Evolutionary conservation across 2,888 invertebrate genomes (phyloP), one percentile per base, ranked within the genome.

Genomic region (Plebejus anna): DNA sequence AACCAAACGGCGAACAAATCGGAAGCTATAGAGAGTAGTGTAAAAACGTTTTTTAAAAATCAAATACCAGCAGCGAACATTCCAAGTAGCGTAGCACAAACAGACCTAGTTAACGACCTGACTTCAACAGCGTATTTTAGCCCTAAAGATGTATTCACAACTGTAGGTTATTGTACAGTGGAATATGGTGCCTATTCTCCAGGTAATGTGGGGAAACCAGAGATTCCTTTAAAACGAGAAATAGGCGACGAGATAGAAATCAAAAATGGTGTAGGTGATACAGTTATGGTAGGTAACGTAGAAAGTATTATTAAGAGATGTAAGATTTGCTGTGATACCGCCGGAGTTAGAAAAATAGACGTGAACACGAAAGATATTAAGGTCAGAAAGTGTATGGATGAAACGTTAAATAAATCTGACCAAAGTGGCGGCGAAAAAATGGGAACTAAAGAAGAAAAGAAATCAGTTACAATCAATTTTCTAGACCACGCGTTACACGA

Each of bases 151-250:
- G 80, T 84, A 36, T 83, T 90, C 72, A 86, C 81, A 70, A 89
- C 87, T 0, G 86, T 92, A 0, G 90, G 92, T 79, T 90, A 90
- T 81, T 92, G 90, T 28, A 89, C 90, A 0, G 84, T 92, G 1
- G 87, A 89, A 81, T 89, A 88, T 32, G 85, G 89, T n/a, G 79
- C 42, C 4, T 47, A 4, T 72, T 71, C 71, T 42, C 22, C 6
- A 11, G 42, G 47, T 3, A 75, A 77, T 42, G 80, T 81, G 79
- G 80, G 80, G 7, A 81, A 84, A 78, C 80, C 82, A 36, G 78
- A 79, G 76, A 73, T 55, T 73, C 51, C 73, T 55, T 32, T 32
- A 16, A 73, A 73, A 55, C 73, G 13, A 28, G 13, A 11, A 0
- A 13, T 28, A 72, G 72, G 36, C n/a, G 47, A 42, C 11, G 47